Conservation (phyloP, 2,113 vertebrate genomes). For the Hystrix cristata region DNA sequence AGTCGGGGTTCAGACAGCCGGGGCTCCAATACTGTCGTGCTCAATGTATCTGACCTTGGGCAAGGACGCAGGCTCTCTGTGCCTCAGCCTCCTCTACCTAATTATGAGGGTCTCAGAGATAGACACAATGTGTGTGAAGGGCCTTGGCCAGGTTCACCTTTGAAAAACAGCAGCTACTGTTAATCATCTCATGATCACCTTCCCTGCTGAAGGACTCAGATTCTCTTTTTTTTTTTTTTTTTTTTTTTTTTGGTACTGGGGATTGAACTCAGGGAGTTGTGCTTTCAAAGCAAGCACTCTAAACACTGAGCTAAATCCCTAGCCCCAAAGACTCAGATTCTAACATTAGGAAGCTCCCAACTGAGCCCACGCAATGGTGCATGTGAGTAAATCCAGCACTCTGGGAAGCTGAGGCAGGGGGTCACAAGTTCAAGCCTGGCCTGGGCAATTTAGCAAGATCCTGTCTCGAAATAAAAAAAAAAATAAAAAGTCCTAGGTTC, state of each 20-base stretch:
- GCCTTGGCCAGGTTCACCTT: not conserved
- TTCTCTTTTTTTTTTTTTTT: not conserved
- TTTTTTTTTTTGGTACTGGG: too few relatives aligned
- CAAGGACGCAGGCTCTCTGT: not conserved
- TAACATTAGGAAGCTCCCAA: not conserved
- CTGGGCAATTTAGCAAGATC: not conserved
- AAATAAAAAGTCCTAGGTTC: not conserved
- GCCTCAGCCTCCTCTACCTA: not conserved
- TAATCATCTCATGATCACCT: not conserved
- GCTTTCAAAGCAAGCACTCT: too few relatives aligned
- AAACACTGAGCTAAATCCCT: too few relatives aligned
- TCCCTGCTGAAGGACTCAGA: not conserved
- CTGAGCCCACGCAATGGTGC: not conserved
- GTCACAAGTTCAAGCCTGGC: not conserved
- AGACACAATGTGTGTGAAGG: not conserved
- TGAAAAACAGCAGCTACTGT: not conserved
- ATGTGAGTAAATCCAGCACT: not conserved
- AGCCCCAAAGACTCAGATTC: not conserved
- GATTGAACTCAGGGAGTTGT: too few relatives aligned
- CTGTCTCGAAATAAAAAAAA: not conserved
- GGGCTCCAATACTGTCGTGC: not conserved
- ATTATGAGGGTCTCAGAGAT: not conserved
- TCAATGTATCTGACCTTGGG: not conserved
- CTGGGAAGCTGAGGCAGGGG: not conserved
- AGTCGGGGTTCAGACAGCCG: not conserved